These are phyloP conservation scores for Epistrophe eligans DNA, from an alignment of 2,888 invertebrate species.

Conservation along the genomic window DNA sequence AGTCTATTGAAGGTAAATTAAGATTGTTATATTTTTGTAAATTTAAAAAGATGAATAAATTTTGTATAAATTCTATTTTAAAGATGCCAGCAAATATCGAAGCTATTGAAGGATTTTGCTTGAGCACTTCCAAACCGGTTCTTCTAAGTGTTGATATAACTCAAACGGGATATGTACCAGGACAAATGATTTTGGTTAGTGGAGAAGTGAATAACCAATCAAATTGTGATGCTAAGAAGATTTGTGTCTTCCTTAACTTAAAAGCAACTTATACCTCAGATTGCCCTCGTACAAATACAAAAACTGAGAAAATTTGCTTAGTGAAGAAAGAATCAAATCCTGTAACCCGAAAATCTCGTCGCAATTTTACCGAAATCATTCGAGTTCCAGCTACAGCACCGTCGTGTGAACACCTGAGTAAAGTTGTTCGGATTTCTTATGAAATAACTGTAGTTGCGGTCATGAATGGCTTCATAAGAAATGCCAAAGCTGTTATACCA, in stretches of 20 bases:
- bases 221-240: slow-evolving; percentile 84
- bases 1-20: slow-evolving; percentile 81
- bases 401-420: slow-evolving; percentile 81
- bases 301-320: slow-evolving; percentile 80
- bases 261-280: slow-evolving; percentile 83
- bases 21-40: not conserved
- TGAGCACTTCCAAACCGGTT: slow-evolving; percentile 79
- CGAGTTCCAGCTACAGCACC: slow-evolving; percentile 82
- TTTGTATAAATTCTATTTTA: not conserved
- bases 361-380: slow-evolving; percentile 79
- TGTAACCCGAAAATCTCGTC: slow-evolving; percentile 77
- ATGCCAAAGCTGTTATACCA: slow-evolving; percentile 80
- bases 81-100: slow-evolving; percentile 80
- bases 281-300: slow-evolving; percentile 78
- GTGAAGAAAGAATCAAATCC: slow-evolving; percentile 79
- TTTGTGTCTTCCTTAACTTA: slow-evolving; percentile 84
- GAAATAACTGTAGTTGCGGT: slow-evolving; percentile 81
- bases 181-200: slow-evolving; percentile 81
- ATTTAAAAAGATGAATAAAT: not conserved
- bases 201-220: slow-evolving; percentile 86
- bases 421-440: slow-evolving; percentile 82
- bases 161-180: slow-evolving; percentile 83
- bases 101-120: slow-evolving; percentile 80
- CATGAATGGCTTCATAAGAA: slow-evolving; percentile 80
- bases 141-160: slow-evolving; percentile 79